phyloP scores from a whole-genome alignment of 2,113 vertebrate species.

The Xiphophorus couchianus region DNA sequence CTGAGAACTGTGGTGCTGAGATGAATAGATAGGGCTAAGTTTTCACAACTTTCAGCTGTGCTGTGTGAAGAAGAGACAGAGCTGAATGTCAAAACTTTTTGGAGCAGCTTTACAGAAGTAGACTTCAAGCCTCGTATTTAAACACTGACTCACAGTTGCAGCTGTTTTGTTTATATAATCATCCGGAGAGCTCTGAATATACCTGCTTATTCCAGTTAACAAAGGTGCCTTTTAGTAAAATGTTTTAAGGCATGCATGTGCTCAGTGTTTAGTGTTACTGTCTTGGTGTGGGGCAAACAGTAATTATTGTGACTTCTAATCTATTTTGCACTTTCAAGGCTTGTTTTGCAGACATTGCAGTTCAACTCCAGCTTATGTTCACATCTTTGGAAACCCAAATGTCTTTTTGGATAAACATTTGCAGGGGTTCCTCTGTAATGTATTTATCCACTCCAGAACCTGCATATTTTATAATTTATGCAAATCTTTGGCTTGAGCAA shows the following conservation, averaged over 20 bases:
- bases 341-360: neutral
- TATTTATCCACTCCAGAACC: neutral
- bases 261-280: neutral
- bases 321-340: slow-evolving; percentile 1
- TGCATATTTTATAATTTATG: neutral
- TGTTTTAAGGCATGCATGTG: neutral
- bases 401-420: neutral
- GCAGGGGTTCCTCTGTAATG: neutral
- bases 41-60: neutral
- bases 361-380: neutral
- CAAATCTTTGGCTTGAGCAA: slow-evolving; percentile 8
- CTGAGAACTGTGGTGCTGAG: slow-evolving; percentile 48
- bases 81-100: neutral
- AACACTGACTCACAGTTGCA: neutral
- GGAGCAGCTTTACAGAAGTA: slow-evolving; percentile 21
- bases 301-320: neutral
- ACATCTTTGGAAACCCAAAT: neutral
- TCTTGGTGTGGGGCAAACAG: neutral
- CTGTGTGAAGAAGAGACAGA: neutral
- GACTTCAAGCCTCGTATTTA: slow-evolving; percentile 25
- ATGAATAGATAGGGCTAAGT: slow-evolving; percentile 27
- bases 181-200: neutral
- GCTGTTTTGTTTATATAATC: slow-evolving; percentile 15
- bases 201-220: neutral
- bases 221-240: slow-evolving; percentile 9